Conservation (phyloP, 2,888 invertebrate genomes). For the Laspeyria flexula region DNA sequence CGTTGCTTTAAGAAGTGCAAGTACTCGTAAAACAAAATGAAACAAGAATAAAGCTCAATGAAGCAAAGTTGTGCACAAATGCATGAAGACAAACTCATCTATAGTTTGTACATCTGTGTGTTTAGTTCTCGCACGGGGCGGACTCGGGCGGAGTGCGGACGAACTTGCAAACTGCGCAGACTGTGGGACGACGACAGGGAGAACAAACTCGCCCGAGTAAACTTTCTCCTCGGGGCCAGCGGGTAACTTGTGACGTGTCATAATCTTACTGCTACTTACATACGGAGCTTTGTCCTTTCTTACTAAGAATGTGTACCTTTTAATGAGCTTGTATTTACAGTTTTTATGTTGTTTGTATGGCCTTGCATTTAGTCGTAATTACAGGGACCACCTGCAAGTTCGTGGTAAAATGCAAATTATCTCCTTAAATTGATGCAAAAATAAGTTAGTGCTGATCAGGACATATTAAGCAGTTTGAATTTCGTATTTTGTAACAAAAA, state of each 20-base stretch:
- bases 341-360: neutral
- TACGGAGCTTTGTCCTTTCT: conserved; percentile 35
- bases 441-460: too few species aligned
- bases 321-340: conserved; percentile 7
- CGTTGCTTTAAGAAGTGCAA: too few species aligned
- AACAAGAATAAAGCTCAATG: neutral
- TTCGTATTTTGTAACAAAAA: too few species aligned
- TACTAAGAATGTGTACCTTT: conserved; percentile 26
- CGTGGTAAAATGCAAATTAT: too few species aligned
- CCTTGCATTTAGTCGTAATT: too few species aligned
- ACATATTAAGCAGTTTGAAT: too few species aligned
- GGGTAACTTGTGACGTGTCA: conserved; percentile 69
- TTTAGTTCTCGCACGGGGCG: conserved; percentile 41
- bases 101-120: conserved; percentile 49
- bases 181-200: conserved; percentile 44
- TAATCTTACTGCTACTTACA: conserved; percentile 60
- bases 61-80: neutral
- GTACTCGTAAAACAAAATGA: neutral
- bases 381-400: too few species aligned
- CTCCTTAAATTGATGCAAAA: too few species aligned
- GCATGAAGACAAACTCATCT: conserved; percentile 35
- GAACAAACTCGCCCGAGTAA: conserved; percentile 60
- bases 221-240: conserved; percentile 69
- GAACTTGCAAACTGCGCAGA: conserved; percentile 68
- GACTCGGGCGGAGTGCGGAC: conserved; percentile 40